Conservation (phyloP, 2,888 invertebrate species). For the Lithophane socia region DNA sequence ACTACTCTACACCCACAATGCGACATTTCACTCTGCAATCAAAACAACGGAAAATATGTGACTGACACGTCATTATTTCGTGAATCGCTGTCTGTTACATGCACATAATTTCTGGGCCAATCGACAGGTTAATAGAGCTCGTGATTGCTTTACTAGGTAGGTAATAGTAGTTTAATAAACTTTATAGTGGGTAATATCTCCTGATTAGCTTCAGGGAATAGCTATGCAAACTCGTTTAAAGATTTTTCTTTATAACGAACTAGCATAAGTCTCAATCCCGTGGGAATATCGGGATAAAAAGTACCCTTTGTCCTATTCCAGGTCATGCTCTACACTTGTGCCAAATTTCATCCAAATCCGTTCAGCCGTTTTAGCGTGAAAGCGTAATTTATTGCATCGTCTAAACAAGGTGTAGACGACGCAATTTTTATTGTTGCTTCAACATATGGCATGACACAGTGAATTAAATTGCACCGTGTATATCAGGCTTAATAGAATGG, state of each 20-base stretch:
- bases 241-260: background rate
- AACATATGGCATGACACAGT: background rate
- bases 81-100: constrained; percentile 5
- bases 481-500: background rate
- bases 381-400: too few relatives aligned
- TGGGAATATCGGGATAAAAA: too few relatives aligned
- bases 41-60: background rate
- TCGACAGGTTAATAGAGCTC: constrained; percentile 27
- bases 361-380: too few relatives aligned
- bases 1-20: background rate
- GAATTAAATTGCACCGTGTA: too few relatives aligned
- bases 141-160: constrained; percentile 13
- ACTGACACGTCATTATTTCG: constrained; percentile 6
- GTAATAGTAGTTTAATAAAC: background rate
- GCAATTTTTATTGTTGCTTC: background rate
- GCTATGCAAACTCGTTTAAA: background rate
- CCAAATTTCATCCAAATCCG: too few relatives aligned
- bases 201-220: background rate
- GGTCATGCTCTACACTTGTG: too few relatives aligned
- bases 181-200: background rate
- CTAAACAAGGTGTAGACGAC: too few relatives aligned
- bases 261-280: too few relatives aligned
- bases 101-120: background rate
- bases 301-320: too few relatives aligned
- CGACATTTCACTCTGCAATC: too few relatives aligned